Evolutionary conservation across 2,888 invertebrate species (phyloP).

Genomic region (Nemoura dubitans): DNA sequence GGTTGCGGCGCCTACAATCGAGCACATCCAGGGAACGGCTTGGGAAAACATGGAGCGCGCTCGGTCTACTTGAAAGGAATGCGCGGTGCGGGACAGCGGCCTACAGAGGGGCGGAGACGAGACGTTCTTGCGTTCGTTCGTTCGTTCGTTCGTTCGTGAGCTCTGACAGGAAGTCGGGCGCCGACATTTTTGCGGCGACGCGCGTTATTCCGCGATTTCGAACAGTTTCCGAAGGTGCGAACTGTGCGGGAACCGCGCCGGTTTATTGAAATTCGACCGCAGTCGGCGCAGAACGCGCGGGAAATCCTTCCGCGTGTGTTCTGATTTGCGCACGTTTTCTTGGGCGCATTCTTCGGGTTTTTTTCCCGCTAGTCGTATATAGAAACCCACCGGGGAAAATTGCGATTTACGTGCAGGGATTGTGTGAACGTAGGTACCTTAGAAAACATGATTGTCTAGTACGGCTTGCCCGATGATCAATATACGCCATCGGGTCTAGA

Average conservation of each 20-base stretch:
- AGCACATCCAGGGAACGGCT: not conserved
- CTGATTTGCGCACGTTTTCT: not conserved
- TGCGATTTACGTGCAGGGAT: too few species aligned
- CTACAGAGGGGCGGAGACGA: not conserved
- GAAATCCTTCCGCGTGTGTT: not conserved
- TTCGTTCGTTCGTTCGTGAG: too few species aligned
- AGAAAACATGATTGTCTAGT: too few species aligned
- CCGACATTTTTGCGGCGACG: too few species aligned
- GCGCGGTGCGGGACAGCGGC: not conserved
- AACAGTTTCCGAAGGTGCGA: not conserved
- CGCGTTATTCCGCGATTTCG: not conserved
- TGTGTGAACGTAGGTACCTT: too few species aligned
- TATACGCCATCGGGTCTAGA: too few species aligned
- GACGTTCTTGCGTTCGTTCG: not conserved
- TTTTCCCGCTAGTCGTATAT: not conserved
- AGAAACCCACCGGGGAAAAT: not conserved
- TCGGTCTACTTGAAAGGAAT: too few species aligned
- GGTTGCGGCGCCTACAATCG: not conserved
- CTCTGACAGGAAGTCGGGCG: too few species aligned
- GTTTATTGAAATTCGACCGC: too few species aligned
- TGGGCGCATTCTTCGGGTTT: not conserved
- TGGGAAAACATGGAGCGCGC: too few species aligned
- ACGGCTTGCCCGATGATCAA: too few species aligned
- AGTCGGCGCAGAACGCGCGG: too few species aligned
- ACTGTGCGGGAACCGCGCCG: not conserved